Base-by-base conservation (phyloP, 2,888 invertebrate genomes). In the Brenthis hecate region DNA sequence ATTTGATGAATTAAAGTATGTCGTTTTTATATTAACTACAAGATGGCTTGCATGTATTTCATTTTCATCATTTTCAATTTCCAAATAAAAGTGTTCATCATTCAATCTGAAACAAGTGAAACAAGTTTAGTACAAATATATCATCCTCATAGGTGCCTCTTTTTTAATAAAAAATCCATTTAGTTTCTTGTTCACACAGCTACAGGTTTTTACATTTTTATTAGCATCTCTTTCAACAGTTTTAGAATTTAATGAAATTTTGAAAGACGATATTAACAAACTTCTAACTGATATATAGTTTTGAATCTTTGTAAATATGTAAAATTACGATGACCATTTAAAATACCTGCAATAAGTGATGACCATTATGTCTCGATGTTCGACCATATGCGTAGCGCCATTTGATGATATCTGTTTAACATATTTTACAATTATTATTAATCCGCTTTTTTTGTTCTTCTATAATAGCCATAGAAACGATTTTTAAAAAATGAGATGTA, bases 21-120 rank as follows among this genome's bases (percentile, higher is more conserved):
- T 28, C 19, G 16, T 51, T 51, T 66, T 72, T 54, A 74, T 68
- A 36, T 66, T 50, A 8, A 76, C 56, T 3, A 48, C 13, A 6
- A 75, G 53, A 43, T 60, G 58, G 14, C 66, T 56, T 13, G 56
- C 32, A 32, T 56, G 43, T 2, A 57, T 23, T 11, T 67, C 63
- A 11, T 65, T 43, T 8, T 63, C 54, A 11, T 62, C 68, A 6
- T 64, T 71, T 13, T 58, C 66, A 16, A 70, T 58, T 19, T 68
- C 69, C 14, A 76, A 75, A 61, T 74, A 77, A 56, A 76, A 68
- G 8, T 72, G 72, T 1, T 75, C 70, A 6, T 77, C 70, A 28
- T 77, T 74, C 36, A 78, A 62, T 68, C 79, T 77, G 60, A 51
- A 74, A 69, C 8, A 54, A 63, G n/a, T 51, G 50, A 50, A 28